Conservation (phyloP, 2,113 vertebrate genomes). For the Naja naja region DNA sequence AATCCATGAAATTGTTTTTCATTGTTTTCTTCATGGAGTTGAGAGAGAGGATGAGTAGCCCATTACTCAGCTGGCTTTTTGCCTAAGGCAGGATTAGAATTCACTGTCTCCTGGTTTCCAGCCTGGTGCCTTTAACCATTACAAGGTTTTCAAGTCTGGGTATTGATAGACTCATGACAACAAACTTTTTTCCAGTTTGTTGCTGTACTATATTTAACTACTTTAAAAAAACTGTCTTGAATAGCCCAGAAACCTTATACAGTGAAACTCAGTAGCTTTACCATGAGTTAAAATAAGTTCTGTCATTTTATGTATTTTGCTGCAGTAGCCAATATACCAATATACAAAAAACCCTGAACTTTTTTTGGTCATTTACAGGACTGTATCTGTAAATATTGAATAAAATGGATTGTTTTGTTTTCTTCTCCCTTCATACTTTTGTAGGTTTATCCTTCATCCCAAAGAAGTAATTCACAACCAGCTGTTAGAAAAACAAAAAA, state of each 20-base stretch:
- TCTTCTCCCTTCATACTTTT: constrained; percentile 40
- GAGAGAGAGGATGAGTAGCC: neutral
- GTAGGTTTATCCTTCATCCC: constrained; percentile 94
- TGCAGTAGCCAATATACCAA: neutral
- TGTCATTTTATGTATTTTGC: neutral
- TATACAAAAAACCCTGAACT: neutral
- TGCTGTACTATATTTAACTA: neutral
- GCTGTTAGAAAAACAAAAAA: constrained; percentile 88
- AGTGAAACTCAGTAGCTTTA: neutral
- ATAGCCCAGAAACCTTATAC: neutral
- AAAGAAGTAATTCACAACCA: constrained; percentile 90
- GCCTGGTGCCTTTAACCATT: neutral
- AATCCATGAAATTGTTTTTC: neutral
- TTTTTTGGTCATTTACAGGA: neutral
- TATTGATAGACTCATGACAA: neutral
- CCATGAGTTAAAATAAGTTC: neutral
- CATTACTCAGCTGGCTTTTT: neutral
- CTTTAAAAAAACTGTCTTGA: neutral
- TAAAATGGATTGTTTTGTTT: constrained; percentile 17
- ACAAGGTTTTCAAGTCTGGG: neutral
- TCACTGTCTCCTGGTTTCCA: neutral
- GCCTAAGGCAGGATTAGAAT: neutral
- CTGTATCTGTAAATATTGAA: neutral
- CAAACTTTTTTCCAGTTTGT: neutral
- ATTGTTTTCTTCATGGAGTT: neutral